Evolutionary conservation across 1,140 invertebrate species (phyloP).

Genomic region (Philaenus spumarius): DNA sequence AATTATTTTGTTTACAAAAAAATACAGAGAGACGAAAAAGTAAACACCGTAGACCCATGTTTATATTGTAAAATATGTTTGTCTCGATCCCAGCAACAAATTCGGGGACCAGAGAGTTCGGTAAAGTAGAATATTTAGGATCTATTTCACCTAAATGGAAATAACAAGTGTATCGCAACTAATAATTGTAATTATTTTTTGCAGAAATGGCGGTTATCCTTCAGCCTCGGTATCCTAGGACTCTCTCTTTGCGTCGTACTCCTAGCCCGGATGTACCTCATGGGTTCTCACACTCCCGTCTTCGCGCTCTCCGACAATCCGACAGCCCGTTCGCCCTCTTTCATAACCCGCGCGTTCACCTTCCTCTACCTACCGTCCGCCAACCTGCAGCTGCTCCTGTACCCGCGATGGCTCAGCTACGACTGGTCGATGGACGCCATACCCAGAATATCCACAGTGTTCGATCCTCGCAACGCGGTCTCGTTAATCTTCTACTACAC

Average conservation of each 20-base stretch:
- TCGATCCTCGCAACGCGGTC: slow-evolving; percentile 67
- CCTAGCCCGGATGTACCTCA: slow-evolving; percentile 52
- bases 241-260: slow-evolving; percentile 49
- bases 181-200: no score
- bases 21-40: no score
- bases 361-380: slow-evolving; percentile 83
- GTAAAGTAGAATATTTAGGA: no score
- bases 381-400: slow-evolving; percentile 75
- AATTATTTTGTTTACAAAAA: no score
- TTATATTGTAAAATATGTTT: no score
- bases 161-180: no score
- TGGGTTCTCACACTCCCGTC: slow-evolving; percentile 57
- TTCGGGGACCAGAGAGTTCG: no score
- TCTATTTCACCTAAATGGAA: no score
- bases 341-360: slow-evolving; percentile 67
- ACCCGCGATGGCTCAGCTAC: slow-evolving; percentile 77
- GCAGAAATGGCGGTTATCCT: slow-evolving; percentile 52
- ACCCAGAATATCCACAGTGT: slow-evolving; percentile 63
- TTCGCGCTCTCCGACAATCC: slow-evolving; percentile 90
- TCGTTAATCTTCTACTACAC: slow-evolving; percentile 60
- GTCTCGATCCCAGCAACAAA: no score
- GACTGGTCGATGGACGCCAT: slow-evolving; percentile 96
- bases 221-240: slow-evolving; percentile 53
- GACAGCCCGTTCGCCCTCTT: slow-evolving; percentile 65
- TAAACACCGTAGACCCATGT: no score